phyloP scores from a whole-genome alignment of 2,888 invertebrate genomes.

The Folsomia candida region DNA sequence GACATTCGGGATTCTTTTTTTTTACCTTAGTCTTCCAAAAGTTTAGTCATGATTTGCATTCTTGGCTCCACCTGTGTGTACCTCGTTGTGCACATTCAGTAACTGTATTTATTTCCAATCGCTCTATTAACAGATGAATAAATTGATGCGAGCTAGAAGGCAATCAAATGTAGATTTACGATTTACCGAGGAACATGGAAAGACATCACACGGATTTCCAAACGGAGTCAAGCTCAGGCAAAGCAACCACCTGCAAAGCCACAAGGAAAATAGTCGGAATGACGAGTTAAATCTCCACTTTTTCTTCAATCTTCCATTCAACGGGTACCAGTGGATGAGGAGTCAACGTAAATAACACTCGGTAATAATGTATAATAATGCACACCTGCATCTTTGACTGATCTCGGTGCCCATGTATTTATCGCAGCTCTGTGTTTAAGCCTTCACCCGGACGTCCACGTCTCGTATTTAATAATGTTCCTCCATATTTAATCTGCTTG shows the following conservation, averaged over 20 bases:
- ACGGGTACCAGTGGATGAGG: not conserved
- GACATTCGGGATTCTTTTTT: not conserved
- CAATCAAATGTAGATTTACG: conserved; percentile 5
- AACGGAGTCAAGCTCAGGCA: conserved; percentile 6
- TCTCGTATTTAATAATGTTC: not conserved
- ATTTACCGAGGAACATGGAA: not conserved
- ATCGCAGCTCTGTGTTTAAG: not conserved
- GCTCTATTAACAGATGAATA: not conserved
- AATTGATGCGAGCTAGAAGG: not conserved
- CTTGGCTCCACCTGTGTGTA: not conserved
- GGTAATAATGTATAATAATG: conserved; percentile 12
- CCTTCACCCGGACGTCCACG: not conserved
- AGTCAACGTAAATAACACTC: not conserved
- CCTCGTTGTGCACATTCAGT: too few species aligned
- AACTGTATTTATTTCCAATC: not conserved
- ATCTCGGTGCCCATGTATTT: conserved; percentile 3
- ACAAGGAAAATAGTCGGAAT: conserved; percentile 16
- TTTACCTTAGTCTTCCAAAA: too few species aligned
- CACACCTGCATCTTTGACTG: conserved; percentile 17
- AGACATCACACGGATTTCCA: not conserved
- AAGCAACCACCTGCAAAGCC: conserved; percentile 17
- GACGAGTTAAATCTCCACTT: conserved; percentile 16
- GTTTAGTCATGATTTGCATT: not conserved
- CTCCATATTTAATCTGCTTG: not conserved
- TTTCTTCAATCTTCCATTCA: conserved; percentile 5